Percentiles rank a stretch among this genome's conserved stretches.
phyloP scores from a whole-genome alignment of 2,113 vertebrate genomes.

The Urocolius indicus region DNA sequence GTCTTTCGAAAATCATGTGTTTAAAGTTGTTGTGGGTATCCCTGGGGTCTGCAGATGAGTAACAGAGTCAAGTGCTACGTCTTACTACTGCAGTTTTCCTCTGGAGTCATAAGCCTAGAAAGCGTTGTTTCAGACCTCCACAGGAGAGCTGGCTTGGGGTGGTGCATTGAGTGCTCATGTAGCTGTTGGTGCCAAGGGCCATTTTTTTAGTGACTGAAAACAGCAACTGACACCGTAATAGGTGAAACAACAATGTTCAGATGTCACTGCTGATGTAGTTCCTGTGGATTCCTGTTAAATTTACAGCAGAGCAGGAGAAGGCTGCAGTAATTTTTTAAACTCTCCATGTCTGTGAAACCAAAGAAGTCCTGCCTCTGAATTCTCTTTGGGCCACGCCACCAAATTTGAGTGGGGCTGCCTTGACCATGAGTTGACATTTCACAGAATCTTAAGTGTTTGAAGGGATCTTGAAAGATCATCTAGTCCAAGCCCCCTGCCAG shows the following conservation, averaged over 20 bases:
- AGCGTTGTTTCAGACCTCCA: background rate
- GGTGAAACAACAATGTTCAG: background rate
- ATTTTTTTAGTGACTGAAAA: background rate
- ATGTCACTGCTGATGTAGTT: background rate
- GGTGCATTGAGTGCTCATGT: background rate
- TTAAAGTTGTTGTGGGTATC: background rate
- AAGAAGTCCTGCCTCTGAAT: background rate
- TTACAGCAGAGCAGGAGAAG: background rate
- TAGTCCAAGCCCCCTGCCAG: too few species aligned
- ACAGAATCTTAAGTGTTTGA: too few species aligned
- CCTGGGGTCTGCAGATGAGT: background rate
- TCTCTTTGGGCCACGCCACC: accelerated
- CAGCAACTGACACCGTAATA: background rate
- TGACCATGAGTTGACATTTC: accelerated
- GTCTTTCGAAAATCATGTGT: background rate
- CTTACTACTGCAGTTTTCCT: background rate
- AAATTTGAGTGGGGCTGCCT: background rate
- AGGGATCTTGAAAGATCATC: too few species aligned
- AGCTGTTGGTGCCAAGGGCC: background rate
- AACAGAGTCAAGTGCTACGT: background rate
- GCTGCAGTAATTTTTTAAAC: background rate
- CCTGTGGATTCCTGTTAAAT: background rate
- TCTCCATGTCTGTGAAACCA: background rate
- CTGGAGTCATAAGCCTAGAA: background rate
- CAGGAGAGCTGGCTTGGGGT: background rate